Evolutionary conservation across 2,797 vertebrate genomes (phyloP).

Genomic region (Neopelma chrysocephalum): DNA sequence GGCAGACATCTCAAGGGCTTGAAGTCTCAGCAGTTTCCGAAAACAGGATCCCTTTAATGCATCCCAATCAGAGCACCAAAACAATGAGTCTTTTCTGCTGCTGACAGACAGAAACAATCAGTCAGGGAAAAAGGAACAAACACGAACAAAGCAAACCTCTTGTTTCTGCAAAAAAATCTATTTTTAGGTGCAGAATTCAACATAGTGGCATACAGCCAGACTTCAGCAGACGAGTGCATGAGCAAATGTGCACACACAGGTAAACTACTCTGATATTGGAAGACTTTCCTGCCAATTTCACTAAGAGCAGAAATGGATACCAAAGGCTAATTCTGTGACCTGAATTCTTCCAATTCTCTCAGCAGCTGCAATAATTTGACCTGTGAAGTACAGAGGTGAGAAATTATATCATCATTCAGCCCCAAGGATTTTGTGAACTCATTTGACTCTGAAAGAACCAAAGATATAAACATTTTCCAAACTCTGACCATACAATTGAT

Average conservation of each 20-base stretch:
- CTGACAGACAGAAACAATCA: background rate
- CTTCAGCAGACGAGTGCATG: background rate
- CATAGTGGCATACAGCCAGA: background rate
- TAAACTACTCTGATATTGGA: background rate
- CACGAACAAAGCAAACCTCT: background rate
- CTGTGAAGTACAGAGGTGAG: background rate
- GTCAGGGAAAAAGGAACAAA: background rate
- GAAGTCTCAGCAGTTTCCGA: background rate
- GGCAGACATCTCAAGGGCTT: background rate
- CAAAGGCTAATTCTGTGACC: background rate
- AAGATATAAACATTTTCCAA: background rate
- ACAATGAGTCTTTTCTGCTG: background rate
- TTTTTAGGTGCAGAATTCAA: background rate
- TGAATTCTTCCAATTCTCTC: background rate
- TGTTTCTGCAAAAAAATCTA: background rate
- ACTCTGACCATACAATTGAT: background rate
- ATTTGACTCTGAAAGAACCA: background rate
- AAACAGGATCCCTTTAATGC: background rate
- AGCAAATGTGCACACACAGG: background rate
- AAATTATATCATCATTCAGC: background rate
- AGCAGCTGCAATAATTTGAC: constrained; percentile 2
- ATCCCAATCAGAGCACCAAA: background rate
- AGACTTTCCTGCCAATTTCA: background rate
- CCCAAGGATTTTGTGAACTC: background rate
- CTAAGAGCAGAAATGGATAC: background rate